A percentile compares a stretch with the other conserved stretches of the same genome.
Evolutionary conservation across 1,140 invertebrate species (phyloP).

Genomic region (Paraescarpia echinospica): DNA sequence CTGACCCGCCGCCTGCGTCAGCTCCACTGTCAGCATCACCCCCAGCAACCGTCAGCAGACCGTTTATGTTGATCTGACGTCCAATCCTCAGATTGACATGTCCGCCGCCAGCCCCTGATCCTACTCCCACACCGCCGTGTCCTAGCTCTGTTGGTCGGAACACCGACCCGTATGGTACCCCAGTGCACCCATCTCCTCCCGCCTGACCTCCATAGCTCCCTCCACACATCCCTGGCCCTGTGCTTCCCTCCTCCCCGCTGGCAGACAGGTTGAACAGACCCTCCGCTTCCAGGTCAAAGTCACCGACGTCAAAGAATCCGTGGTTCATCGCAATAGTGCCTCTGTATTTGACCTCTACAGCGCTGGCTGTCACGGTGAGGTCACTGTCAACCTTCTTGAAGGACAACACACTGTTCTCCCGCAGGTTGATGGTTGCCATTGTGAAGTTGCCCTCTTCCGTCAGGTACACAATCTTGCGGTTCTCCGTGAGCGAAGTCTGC

Average conservation of each 20-base stretch:
- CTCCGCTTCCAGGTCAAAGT: conserved; percentile 42
- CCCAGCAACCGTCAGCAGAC: conserved; percentile 36
- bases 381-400: conserved; percentile 38
- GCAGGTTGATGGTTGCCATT: conserved; percentile 40
- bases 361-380: conserved; percentile 40
- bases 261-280: conserved; percentile 37
- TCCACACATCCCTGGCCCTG: conserved; percentile 31
- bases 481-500: conserved; percentile 43
- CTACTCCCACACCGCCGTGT: conserved; percentile 41
- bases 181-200: conserved; percentile 27
- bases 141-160: conserved; percentile 41
- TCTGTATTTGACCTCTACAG: conserved; percentile 42
- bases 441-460: conserved; percentile 43
- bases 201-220: conserved; percentile 44
- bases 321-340: conserved; percentile 43
- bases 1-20: conserved; percentile 41
- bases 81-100: conserved; percentile 41
- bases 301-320: conserved; percentile 41
- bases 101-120: conserved; percentile 41
- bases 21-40: conserved; percentile 22
- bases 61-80: conserved; percentile 39
- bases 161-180: conserved; percentile 40
- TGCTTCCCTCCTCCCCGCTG: conserved; percentile 38
- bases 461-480: conserved; percentile 36
- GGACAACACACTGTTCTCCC: conserved; percentile 35